Evolutionary conservation across 1,140 invertebrate genomes (phyloP), one percentile per base, ranked within the genome.

Genomic region (Sitobion miscanthi): DNA sequence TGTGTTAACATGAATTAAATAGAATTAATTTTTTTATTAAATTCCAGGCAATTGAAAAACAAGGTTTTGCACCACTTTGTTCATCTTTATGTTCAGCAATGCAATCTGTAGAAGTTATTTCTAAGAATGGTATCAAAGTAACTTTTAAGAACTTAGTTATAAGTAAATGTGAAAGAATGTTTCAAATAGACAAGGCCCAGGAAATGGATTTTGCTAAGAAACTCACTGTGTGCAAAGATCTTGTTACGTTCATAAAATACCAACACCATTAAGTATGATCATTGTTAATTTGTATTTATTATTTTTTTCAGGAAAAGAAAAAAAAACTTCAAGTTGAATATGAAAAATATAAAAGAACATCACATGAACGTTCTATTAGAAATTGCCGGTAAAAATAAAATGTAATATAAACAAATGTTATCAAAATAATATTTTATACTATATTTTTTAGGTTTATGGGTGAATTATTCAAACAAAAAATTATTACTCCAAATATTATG

Each of bases 401-500:
- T 17, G 17, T 14, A 47, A 47, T 47, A 47, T 6, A 47, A 47
- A 47, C 45, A 47, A 5, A 3, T 47, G 9, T 47, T 47, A 5
- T 47, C 45, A 47, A 47, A 47, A 8, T 47, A 47, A 5, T 47
- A 5, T 47, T 47, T 47, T 47, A 6, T 47, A 47, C 11, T 87
- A 42, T 30, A 45, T 30, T 14, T 52, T 21, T 54, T 9, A 96
- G 97, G 94, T 97, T 98, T 95, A 97, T 97, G 96, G 98, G 98
- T 94, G 99, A 99, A 96, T 96, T 99, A 23, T 99, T 97, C 95
- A 99, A 99, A 95, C 96, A 98, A 94, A 96, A 97, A 94, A 99
- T 99, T 97, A 95, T 99, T 49, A 99, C 97, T 0, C 96, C 96
- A 1, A 97, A 97, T 94, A 99, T 99, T 94, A 99, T 99, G 97